phyloP scores from a whole-genome alignment of 2,888 invertebrate genomes.

The Lottia gigantea region DNA sequence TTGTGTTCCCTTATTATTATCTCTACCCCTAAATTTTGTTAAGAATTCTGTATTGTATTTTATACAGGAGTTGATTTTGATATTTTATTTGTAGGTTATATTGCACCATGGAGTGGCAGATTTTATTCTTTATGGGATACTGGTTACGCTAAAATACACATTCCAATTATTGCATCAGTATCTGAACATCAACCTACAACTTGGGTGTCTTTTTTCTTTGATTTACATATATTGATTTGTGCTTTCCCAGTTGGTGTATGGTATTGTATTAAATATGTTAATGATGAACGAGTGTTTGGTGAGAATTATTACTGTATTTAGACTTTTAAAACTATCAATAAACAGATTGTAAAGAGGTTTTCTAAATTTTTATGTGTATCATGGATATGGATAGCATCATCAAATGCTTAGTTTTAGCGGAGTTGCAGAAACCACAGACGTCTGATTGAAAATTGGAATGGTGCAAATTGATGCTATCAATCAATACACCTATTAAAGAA shows the following conservation, averaged over 20 bases:
- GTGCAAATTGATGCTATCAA: no score
- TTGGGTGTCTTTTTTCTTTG: constrained; percentile 92
- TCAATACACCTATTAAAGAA: no score
- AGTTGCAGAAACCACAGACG: no score
- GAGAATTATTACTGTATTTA: constrained; percentile 49
- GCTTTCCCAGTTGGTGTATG: constrained; percentile 98
- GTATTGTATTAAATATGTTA: constrained; percentile 97
- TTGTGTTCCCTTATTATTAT: no score
- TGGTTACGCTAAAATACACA: constrained; percentile 98
- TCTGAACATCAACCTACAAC: constrained; percentile 99
- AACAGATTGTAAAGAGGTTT: no score
- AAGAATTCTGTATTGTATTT: no score
- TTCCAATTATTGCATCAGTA: constrained; percentile 98
- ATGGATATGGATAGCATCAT: no score
- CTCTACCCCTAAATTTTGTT: no score
- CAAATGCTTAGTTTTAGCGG: no score
- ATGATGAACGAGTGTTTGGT: constrained; percentile 98
- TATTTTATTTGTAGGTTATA: constrained; percentile 74
- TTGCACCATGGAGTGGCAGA: constrained; percentile 96
- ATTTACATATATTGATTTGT: constrained; percentile 94
- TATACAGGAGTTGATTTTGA: no score
- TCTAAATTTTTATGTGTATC: no score
- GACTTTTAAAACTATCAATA: background rate
- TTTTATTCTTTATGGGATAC: constrained; percentile 99
- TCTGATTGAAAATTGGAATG: no score